phyloP scores from a whole-genome alignment of 1,140 invertebrate genomes.

The Lepidurus packardi region DNA sequence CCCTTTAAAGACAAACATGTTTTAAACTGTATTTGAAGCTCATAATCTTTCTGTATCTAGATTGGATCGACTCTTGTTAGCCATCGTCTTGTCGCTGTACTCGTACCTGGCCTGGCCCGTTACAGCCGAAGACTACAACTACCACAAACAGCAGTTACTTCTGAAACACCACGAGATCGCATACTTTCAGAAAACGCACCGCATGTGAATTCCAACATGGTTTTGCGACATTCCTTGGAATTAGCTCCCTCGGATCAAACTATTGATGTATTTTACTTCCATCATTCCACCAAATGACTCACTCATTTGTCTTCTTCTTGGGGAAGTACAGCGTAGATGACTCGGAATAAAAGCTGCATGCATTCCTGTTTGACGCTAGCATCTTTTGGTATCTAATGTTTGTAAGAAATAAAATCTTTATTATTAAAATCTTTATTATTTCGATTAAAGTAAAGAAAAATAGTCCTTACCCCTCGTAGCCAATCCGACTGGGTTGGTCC shows the following conservation, averaged over 20 bases:
- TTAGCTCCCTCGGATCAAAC: background rate
- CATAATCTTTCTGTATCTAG: background rate
- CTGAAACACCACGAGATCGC: constrained; percentile 2
- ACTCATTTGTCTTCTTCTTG: background rate
- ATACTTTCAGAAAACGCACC: background rate
- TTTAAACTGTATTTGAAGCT: background rate
- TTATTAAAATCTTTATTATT: background rate
- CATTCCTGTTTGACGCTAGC: background rate
- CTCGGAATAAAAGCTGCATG: constrained; percentile 4
- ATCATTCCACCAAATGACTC: background rate
- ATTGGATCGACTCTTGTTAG: background rate
- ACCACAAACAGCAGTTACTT: background rate
- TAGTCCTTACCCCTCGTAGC: background rate
- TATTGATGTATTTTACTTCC: background rate
- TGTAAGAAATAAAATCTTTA: background rate
- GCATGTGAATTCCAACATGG: background rate
- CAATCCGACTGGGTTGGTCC: background rate
- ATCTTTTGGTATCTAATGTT: background rate
- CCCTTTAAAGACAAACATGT: background rate
- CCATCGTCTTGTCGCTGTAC: background rate
- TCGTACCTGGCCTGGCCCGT: constrained; percentile 1
- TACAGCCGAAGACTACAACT: background rate
- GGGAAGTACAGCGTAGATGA: background rate
- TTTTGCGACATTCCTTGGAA: background rate
- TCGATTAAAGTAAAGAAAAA: background rate